A percentile compares a stretch with the other conserved stretches of the same genome.
Conservation (phyloP, 2,113 vertebrate species). For the Albula goreensis region DNA sequence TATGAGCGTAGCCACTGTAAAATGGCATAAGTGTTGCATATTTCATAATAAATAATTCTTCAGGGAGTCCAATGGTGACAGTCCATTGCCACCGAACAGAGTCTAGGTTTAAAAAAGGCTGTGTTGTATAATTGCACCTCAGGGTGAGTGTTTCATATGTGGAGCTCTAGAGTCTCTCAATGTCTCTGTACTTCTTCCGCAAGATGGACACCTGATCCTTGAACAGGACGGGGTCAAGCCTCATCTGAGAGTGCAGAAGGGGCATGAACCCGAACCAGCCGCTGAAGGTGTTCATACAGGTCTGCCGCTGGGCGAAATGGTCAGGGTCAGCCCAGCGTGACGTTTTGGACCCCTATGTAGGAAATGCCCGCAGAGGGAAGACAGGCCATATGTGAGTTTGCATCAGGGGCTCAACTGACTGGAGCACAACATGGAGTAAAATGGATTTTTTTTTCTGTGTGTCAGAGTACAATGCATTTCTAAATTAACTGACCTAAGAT, state of each 20-base stretch:
- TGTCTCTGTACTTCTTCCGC: conserved; percentile 77
- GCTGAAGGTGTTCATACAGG: conserved; percentile 73
- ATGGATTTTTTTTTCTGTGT: background rate
- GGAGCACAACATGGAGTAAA: background rate
- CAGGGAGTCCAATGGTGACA: conserved; percentile 20
- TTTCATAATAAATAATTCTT: conserved; percentile 44
- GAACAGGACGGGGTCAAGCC: conserved; percentile 75
- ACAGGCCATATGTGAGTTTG: background rate
- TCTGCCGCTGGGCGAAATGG: conserved; percentile 77
- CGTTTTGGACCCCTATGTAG: conserved; percentile 66
- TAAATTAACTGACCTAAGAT: background rate
- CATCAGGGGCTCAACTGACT: background rate
- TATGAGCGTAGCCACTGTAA: conserved; percentile 16
- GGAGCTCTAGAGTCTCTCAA: conserved; percentile 65
- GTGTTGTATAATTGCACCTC: background rate
- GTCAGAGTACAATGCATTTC: background rate
- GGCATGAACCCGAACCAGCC: conserved; percentile 78
- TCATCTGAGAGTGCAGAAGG: conserved; percentile 74
- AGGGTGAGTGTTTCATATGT: background rate
- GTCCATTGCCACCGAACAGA: conserved; percentile 5
- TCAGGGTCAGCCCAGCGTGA: conserved; percentile 79
- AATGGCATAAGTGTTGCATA: conserved; percentile 51
- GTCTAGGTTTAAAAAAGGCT: conserved; percentile 1
- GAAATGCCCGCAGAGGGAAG: conserved; percentile 10
- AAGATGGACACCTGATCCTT: conserved; percentile 79